phyloP scores from a whole-genome alignment of 2,113 vertebrate genomes.

The Syrrhaptes paradoxus region DNA sequence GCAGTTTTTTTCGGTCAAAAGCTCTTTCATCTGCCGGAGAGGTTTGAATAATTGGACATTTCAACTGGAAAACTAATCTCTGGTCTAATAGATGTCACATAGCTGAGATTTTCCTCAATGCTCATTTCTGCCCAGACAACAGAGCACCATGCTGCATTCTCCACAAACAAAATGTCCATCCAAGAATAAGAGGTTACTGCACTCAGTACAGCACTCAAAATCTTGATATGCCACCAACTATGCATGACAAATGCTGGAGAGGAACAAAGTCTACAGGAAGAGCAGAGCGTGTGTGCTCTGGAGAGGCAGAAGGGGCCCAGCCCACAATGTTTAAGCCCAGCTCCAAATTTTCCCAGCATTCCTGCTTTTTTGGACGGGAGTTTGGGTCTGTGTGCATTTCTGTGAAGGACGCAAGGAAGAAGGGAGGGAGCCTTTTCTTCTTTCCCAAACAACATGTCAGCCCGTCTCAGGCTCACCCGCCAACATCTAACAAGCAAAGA shows the following conservation, averaged over 20 bases:
- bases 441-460: constrained; percentile 34
- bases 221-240: constrained; percentile 56
- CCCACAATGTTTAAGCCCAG: not conserved
- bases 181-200: constrained; percentile 56
- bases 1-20: constrained; percentile 34
- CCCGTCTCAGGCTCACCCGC: not conserved
- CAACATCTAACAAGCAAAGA: constrained; percentile 56
- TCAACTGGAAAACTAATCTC: constrained; percentile 49
- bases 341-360: constrained; percentile 30
- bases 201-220: constrained; percentile 34
- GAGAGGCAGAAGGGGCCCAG: not conserved
- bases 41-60: constrained; percentile 42
- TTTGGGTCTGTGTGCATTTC: not conserved
- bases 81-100: constrained; percentile 37
- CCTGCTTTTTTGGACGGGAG: constrained; percentile 16
- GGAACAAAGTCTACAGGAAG: constrained; percentile 20
- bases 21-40: not conserved
- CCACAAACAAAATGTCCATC: constrained; percentile 67
- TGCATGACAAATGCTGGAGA: constrained; percentile 51
- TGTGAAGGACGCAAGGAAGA: not conserved
- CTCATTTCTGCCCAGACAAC: constrained; percentile 33
- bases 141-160: constrained; percentile 28
- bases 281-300: not conserved
- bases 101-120: constrained; percentile 43
- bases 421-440: constrained; percentile 14